Base-by-base conservation (phyloP, 1,140 invertebrate genomes). In the Tetramorium alpestre region DNA sequence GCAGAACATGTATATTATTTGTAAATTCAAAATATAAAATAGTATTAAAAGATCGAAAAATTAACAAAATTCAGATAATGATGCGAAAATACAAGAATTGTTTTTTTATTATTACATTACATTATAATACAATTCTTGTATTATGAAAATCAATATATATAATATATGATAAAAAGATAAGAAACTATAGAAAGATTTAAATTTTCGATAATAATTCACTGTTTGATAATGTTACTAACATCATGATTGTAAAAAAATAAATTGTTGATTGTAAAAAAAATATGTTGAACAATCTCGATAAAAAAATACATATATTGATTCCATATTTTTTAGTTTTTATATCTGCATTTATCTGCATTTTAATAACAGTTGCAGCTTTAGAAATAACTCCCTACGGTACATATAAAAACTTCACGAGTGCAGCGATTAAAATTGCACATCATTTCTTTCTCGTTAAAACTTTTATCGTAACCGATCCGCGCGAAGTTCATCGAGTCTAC, bases 371-470 rank as follows among this genome's bases (percentile, higher is more conserved):
- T 73, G 41, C 18, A 84, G n/a, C n/a, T 70, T 72, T 54, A 33
- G 11, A 73, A 84, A 84, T 60, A 58, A 72, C 22, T 84, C 54
- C 41, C 64, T 70, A 22, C 18, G 51, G 41, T 58, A 49, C n/a
- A 60, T 49, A 16, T 47, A 16, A 72, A 65, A 72, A 73, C 80
- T 72, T 72, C 16, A 72, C 33, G 51, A 47, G 41, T 56, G 54
- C 41, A 22, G 11, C 41, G 80, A 84, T 84, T 84, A 84, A 73
- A 73, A 84, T 84, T 84, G 67, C 69, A 73, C 80, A 33, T 84
- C 54, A 84, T 84, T 84, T 84, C 80, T 58, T 84, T 73, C 80
- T 84, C 69, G 54, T 84, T 84, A 84, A 84, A 84, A 84, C 54
- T 84, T 84, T 47, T 22, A 54, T 62, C 69, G 69, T 73, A 60